Base-by-base conservation (phyloP, 2,113 vertebrate genomes). In the Hassar affinis region DNA sequence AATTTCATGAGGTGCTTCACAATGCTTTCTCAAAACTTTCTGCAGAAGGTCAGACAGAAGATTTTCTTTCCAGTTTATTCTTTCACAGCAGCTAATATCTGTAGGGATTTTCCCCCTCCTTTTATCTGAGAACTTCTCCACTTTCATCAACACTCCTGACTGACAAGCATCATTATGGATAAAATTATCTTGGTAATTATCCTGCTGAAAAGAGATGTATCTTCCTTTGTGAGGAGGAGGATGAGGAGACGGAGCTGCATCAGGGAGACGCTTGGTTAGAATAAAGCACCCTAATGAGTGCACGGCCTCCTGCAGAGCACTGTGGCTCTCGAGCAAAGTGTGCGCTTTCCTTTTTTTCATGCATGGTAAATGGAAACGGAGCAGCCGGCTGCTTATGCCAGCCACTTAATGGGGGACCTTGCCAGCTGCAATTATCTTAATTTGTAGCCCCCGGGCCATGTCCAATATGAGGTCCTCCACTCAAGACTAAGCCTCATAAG, bases 111-210 rank as follows among this genome's bases (percentile, higher is more conserved):
- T 22, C 35, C 45, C n/a, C 76, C 81, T 30, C 18, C n/a, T 35
- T 62, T 89, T 87, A 88, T 87, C 85, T 82, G 84, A 85, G 86
- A 91, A 90, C 85, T 91, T 90, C 86, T 91, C 90, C 92, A 93
- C 92, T 93, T 93, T 93, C 89, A 91, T 89, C 92, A 93, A 88
- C 90, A 74, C 85, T 87, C 80, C 86, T 93, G 93, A 93, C 91
- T 94, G 93, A 94, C 93, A 92, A 92, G 92, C 88, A 92, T 94
- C 93, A 90, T 94, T 94, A 94, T 69, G 90, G 91, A 92, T 93
- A 93, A 93, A 94, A 94, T 94, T 93, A 93, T 93, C 93, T 90
- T 35, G 79, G 87, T 94, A 94, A 94, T 93, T 94, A 93, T 93
- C 90, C 90, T 90, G 90, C 90, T 90, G 88, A 88, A 87, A 89